phyloP scores from a whole-genome alignment of 2,797 vertebrate genomes.

The Sorex maritimensis region DNA sequence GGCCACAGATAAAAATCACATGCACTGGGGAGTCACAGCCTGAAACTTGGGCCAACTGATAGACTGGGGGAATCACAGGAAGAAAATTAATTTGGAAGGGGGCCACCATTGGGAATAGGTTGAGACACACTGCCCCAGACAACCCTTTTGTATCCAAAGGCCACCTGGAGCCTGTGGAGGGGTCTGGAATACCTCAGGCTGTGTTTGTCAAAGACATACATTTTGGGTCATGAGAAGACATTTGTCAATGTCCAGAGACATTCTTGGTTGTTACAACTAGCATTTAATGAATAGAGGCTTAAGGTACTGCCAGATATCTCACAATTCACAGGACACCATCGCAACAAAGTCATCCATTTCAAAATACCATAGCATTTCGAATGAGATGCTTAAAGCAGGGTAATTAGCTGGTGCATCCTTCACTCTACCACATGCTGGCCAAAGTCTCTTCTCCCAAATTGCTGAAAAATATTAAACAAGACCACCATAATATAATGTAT shows the following conservation, averaged over 20 bases:
- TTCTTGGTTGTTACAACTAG: neutral
- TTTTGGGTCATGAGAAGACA: neutral
- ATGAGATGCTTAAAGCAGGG: neutral
- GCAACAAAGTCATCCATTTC: neutral
- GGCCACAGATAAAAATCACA: no score
- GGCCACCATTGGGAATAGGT: no score
- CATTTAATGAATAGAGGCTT: neutral
- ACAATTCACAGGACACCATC: neutral
- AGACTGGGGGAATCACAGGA: no score
- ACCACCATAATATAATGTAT: neutral
- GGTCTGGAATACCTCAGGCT: neutral
- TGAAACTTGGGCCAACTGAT: no score
- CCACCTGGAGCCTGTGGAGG: neutral
- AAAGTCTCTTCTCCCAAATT: neutral
- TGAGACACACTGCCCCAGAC: no score
- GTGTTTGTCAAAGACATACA: neutral
- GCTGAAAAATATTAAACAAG: neutral
- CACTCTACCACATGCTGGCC: neutral
- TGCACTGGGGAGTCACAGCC: no score
- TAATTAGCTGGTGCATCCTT: neutral
- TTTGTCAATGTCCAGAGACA: no score
- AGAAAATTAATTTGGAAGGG: no score
- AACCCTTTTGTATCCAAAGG: neutral
- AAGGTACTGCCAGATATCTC: neutral
- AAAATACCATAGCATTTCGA: neutral